phyloP scores from a whole-genome alignment of 2,113 vertebrate genomes.

The Sinocyclocheilus anophthalmus region DNA sequence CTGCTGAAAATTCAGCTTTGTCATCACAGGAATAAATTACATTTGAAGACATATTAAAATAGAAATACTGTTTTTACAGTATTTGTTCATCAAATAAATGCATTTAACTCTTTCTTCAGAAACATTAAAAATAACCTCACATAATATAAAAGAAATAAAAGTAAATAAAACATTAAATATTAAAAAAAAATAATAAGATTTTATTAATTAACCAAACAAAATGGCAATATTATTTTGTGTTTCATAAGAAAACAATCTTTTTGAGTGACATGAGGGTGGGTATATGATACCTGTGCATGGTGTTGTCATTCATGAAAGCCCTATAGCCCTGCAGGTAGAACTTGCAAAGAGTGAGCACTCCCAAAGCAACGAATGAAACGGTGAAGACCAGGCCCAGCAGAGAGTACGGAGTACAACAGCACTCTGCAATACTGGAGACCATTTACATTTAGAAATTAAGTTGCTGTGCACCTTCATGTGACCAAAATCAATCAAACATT shows the following conservation, averaged over 20 bases:
- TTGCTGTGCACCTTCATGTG: background rate
- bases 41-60: background rate
- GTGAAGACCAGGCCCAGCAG: conserved; percentile 96
- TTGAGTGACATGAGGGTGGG: background rate
- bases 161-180: background rate
- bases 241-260: background rate
- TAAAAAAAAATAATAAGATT: background rate
- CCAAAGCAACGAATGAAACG: conserved; percentile 94
- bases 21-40: background rate
- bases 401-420: conserved; percentile 96
- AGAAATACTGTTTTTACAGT: background rate
- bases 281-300: conserved; percentile 88
- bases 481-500: background rate
- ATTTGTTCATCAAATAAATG: background rate
- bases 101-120: background rate
- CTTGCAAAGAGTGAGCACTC: conserved; percentile 97
- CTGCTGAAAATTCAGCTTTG: background rate
- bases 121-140: background rate
- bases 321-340: conserved; percentile 98
- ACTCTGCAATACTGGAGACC: conserved; percentile 89
- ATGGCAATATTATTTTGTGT: background rate
- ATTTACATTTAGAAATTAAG: background rate
- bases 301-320: conserved; percentile 97
- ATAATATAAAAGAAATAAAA: background rate
- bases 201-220: background rate